Evolutionary conservation across 2,113 vertebrate genomes (phyloP), one percentile per base, ranked within the genome.

Genomic region (Emydura subglobosa): DNA sequence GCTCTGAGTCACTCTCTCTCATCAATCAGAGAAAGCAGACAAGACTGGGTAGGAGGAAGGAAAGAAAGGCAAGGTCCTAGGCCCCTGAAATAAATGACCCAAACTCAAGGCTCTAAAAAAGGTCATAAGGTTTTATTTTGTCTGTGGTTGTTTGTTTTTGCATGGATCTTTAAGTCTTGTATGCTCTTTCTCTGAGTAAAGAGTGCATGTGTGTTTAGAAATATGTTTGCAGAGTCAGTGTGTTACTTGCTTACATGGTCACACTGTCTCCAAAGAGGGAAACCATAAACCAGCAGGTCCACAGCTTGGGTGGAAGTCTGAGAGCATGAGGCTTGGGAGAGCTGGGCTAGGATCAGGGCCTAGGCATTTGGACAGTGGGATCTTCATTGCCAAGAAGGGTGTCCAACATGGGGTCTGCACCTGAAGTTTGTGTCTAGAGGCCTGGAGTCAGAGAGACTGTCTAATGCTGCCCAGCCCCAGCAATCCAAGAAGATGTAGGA

Each of bases 221-320:
- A 89, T 14, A 1, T 2, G 5, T 50, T 83, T 54, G 10, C 0
- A 53, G 53, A 8, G 3, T 44, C 82, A 57, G 3, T 0, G 1
- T 2, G 0, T 42, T 54, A 50, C 14, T 24, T 25, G 16, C 55
- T 86, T 81, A 49, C 55, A 79, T 13, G 34, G 76, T 76, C 21
- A 12, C 7, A 5, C 7, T 87, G 59, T 81, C 90, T n/a, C 82
- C 61, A 74, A 47, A 24, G 31, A 86, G 25, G 16, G 17, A 7
- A 59, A 59, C 57, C 24, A 10, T 55, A 55, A 55, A 55, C 24
- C 54, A 47, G 47, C 54, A 55, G 54, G 54, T 55, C 54, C 54
- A 55, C 22, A 55, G 24, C 10, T 55, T 55, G 54, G 11, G 55
- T 59, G 55, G 25, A 50, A 50, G 29, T 12, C 27, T 59, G 25